Evolutionary conservation across 2,888 invertebrate genomes (phyloP).

Genomic region (Nephrocerus scutellatus): DNA sequence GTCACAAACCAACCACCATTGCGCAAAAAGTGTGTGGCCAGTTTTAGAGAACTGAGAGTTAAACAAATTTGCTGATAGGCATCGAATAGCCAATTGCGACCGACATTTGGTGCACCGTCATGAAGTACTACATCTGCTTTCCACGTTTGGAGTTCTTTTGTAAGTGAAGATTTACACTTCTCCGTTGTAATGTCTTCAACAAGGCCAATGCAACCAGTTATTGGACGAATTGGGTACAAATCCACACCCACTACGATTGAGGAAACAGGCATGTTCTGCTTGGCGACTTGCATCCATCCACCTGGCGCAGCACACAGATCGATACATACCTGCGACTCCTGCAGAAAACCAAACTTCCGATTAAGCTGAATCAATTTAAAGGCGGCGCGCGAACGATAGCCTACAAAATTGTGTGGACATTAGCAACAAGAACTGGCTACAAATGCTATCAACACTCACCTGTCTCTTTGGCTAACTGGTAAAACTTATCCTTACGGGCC

Average conservation of each 20-base stretch:
- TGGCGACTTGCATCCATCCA: slow-evolving; percentile 99
- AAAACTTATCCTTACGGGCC: slow-evolving; percentile 96
- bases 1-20: slow-evolving; percentile 97
- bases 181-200: slow-evolving; percentile 96
- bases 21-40: slow-evolving; percentile 82
- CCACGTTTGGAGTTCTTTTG: slow-evolving; percentile 85
- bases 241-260: slow-evolving; percentile 94
- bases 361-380: slow-evolving; percentile 98
- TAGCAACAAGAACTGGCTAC: not conserved
- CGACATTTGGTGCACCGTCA: slow-evolving; percentile 98
- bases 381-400: slow-evolving; percentile 96
- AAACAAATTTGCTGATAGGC: slow-evolving; percentile 90
- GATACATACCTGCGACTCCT: slow-evolving; percentile 91
- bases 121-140: slow-evolving; percentile 95
- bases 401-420: slow-evolving; percentile 49
- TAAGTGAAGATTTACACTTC: slow-evolving; percentile 73
- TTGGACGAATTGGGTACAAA: slow-evolving; percentile 85
- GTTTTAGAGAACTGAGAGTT: slow-evolving; percentile 85
- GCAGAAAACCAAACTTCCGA: slow-evolving; percentile 92
- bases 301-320: slow-evolving; percentile 99
- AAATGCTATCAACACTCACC: slow-evolving; percentile 53
- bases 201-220: slow-evolving; percentile 83
- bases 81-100: slow-evolving; percentile 94
- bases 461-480: slow-evolving; percentile 96
- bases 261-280: slow-evolving; percentile 95